These are phyloP conservation scores for Lota lota DNA, from an alignment of 2,113 vertebrate genomes.

Conservation along the genomic window DNA sequence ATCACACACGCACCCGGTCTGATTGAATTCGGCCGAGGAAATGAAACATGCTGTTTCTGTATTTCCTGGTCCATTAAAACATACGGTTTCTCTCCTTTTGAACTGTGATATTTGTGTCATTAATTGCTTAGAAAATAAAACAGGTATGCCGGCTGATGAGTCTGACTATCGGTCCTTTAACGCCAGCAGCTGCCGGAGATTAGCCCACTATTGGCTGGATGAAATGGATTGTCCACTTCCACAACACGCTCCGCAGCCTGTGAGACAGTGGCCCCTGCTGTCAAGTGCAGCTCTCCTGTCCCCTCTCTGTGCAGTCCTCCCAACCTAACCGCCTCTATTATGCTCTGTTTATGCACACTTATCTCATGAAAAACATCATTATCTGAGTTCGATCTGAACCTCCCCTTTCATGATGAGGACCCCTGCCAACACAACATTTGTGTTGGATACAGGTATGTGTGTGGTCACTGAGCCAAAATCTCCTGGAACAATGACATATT, in stretches of 20 bases:
- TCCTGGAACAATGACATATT: conserved; percentile 44
- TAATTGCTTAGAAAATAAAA: not conserved
- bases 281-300: conserved; percentile 29
- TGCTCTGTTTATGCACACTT: too few relatives aligned
- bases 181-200: conserved; percentile 3
- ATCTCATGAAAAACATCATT: conserved; percentile 22
- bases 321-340: too few relatives aligned
- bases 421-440: conserved; percentile 28
- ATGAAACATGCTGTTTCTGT: not conserved
- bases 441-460: conserved; percentile 37
- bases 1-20: too few relatives aligned
- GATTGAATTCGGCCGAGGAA: not conserved
- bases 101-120: not conserved
- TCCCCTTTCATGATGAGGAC: conserved; percentile 26
- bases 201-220: conserved; percentile 15
- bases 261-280: conserved; percentile 78
- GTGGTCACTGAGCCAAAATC: conserved; percentile 44
- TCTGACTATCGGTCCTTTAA: not conserved
- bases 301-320: too few relatives aligned
- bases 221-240: conserved; percentile 20
- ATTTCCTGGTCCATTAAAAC: not conserved
- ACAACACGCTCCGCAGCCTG: conserved; percentile 45
- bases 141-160: not conserved
- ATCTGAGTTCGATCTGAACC: conserved; percentile 36
- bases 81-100: not conserved